These are phyloP conservation scores for Candoia aspera DNA, from an alignment of 2,113 vertebrate species.

Conservation along the genomic window DNA sequence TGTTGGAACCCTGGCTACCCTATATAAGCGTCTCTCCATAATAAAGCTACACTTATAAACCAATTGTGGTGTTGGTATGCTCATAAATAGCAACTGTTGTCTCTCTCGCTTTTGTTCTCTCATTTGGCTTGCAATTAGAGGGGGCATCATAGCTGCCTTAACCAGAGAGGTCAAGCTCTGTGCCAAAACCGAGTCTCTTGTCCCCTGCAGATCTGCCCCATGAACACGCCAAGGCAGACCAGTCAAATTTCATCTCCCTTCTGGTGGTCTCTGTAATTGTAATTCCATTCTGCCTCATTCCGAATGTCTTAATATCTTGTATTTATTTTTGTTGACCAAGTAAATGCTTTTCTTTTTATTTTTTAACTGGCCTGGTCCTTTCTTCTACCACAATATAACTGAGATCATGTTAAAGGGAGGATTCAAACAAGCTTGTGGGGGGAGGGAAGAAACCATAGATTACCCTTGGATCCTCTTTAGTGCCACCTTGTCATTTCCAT, in stretches of 20 bases:
- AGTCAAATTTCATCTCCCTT: background rate
- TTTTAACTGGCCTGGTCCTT: constrained; percentile 7
- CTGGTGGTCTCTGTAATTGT: background rate
- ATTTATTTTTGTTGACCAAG: constrained; percentile 35
- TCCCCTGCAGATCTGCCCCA: background rate
- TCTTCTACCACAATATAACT: background rate
- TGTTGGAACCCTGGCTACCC: background rate
- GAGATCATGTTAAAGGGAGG: background rate
- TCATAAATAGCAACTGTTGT: background rate
- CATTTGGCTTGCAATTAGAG: background rate
- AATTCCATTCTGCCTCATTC: constrained; percentile 20
- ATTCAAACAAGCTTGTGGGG: background rate
- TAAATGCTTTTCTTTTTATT: constrained; percentile 31
- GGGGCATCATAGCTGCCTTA: background rate
- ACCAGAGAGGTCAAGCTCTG: background rate
- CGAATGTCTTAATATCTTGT: constrained; percentile 39
- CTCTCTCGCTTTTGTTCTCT: background rate
- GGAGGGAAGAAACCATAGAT: background rate
- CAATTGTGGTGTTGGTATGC: background rate
- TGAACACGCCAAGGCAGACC: background rate
- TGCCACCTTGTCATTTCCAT: background rate
- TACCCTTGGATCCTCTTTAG: background rate
- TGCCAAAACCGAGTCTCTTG: constrained; percentile 2
- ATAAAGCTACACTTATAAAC: background rate
- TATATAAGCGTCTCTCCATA: background rate